Evolutionary conservation across 1,140 invertebrate species (phyloP).

Genomic region (Sesamia nonagrioides): DNA sequence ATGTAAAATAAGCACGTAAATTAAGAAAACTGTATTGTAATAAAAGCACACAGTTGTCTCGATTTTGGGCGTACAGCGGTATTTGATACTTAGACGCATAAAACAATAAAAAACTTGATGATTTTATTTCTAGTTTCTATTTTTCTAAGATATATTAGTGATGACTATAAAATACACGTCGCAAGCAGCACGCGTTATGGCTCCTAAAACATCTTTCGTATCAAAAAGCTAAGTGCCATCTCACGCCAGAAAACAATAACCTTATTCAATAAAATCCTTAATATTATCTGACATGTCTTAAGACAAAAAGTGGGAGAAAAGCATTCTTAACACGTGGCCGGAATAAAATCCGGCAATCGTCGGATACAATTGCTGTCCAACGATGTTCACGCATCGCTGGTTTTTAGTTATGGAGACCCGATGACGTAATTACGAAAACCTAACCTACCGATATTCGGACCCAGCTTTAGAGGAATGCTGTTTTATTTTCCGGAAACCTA

Average conservation of each 20-base stretch:
- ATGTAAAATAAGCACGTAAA: too few relatives aligned
- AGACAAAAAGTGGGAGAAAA: slow-evolving; percentile 44
- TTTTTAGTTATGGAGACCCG: slow-evolving; percentile 38
- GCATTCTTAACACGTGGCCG: slow-evolving; percentile 51
- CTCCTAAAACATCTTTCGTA: slow-evolving; percentile 10
- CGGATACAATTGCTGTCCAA: slow-evolving; percentile 45
- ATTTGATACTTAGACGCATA: background rate
- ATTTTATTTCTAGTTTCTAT: background rate
- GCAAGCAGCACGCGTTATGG: slow-evolving; percentile 10
- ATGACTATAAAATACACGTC: slow-evolving; percentile 33
- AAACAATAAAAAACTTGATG: background rate
- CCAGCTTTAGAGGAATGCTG: slow-evolving; percentile 39
- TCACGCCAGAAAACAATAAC: slow-evolving; percentile 44
- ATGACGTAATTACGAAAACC: slow-evolving; percentile 50
- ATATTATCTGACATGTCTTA: slow-evolving; percentile 38
- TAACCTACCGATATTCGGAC: slow-evolving; percentile 40
- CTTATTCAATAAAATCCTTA: slow-evolving; percentile 47
- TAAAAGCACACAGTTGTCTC: too few relatives aligned
- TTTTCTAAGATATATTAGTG: background rate
- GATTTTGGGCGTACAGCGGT: background rate
- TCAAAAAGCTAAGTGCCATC: slow-evolving; percentile 36
- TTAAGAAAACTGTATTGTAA: too few relatives aligned
- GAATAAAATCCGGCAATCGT: slow-evolving; percentile 45
- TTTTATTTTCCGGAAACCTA: slow-evolving; percentile 41
- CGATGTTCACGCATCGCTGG: slow-evolving; percentile 37